Base-by-base conservation (phyloP, 2,113 vertebrate species). In the Meriones unguiculatus region DNA sequence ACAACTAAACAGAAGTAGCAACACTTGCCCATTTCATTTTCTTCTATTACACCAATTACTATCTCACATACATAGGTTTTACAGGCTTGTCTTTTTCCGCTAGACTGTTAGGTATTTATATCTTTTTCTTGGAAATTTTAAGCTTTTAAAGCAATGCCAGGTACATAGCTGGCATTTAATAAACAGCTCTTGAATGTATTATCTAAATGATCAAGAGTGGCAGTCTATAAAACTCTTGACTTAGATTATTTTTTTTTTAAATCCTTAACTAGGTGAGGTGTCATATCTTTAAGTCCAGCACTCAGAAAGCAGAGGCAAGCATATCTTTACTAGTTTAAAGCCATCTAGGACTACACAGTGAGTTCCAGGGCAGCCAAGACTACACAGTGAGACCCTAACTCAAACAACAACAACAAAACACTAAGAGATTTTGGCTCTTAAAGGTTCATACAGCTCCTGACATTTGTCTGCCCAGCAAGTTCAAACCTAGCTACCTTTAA, bases 101-200 rank as follows among this genome's bases (percentile, higher is more conserved):
- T 46, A 46, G 46, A 46, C 46, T 46, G 46, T 46, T 46, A 46
- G 46, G 46, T 46, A 46, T 46, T 46, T 46, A 46, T 46, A 46
- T 46, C 46, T 46, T 46, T 46, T 46, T 46, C 46, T 46, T 46
- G 46, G 46, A 5, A 46, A 46, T 46, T 46, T 46, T 46, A 46
- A 46, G 46, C 46, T 46, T 46, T 46, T 46, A 46, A 46, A 46
- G 46, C 46, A 46, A 46, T 46, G 46, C 46, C 46, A 46, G 46
- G 46, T 46, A 46, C 46, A 46, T 46, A 46, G 46, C 46, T 46
- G 46, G 46, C 46, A 46, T 46, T 46, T 35, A 70, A 70, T 70
- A 97, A 93, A 81, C 13, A 93, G 30, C 13, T n/a, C 24, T 12
- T 95, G 54, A 95, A 94, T 46, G 7, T 82, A 89, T 80, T 50